Evolutionary conservation across 2,888 invertebrate species (phyloP), one percentile per base, ranked within the genome.

Genomic region (Aleiodes alternator): DNA sequence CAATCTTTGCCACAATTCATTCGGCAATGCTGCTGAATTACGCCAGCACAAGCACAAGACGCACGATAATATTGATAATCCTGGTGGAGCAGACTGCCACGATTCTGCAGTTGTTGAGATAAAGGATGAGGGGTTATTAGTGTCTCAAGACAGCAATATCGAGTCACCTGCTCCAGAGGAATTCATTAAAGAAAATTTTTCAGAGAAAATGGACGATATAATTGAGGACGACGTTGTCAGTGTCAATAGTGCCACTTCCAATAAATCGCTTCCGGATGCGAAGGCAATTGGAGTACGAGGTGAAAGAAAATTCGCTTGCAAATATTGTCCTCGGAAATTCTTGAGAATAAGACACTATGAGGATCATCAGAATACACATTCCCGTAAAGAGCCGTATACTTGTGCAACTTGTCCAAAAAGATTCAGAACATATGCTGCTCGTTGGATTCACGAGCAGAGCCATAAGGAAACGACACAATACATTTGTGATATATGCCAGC

Each of bases 1-100:
- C 14, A 61, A 61, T n/a, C 61, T 61, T n/a, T 61, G 61, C 6
- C 38, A 61, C n/a, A 61, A 6, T 61, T n/a, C 34, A 7, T 61
- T 61, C 11, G 8, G 3, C 9, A 61, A 34, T 1, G 34, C 61
- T 2, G 43, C 34, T 5, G 61, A 61, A n/a, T 34, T 61, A 3
- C 61, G 14, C 7, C 61, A 61, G 16, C 61, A 61, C 14, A 61
- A 61, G 16, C 61, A 61, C 61, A 61, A 61, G 16, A 61, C 4
- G 8, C 61, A 61, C 14, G 34, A 61, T 34, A 43, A 61, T 11
- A 61, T 34, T 34, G 34, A 34, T 34, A 34, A 34, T 34, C 6
- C 34, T 34, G 34, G 4, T 34, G 34, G 34, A 34, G 34, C 1
- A 34, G 34, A 34, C 6, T 34, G 34, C 14, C 9, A 38, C 1